Percentiles rank a stretch among this genome's conserved stretches.
Conservation (phyloP, 2,888 invertebrate genomes). For the Pristionchus mayeri region DNA sequence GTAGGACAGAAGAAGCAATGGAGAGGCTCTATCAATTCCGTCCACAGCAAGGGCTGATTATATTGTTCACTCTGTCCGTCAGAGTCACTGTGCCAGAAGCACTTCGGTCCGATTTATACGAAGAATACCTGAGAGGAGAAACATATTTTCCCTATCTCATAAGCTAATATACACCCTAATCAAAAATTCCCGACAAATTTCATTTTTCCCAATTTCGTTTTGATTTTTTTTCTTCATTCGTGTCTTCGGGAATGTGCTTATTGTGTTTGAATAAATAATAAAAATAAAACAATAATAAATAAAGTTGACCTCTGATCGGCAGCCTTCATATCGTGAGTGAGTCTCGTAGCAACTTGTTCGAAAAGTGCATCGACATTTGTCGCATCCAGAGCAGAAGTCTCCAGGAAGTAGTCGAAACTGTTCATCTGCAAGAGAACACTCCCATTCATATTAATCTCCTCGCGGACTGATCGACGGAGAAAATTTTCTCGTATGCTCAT, state of each 20-base stretch:
- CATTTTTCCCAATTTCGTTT: too few relatives aligned
- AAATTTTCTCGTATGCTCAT: too few relatives aligned
- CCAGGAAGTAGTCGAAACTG: constrained; percentile 90
- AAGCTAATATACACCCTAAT: too few relatives aligned
- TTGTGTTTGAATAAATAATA: too few relatives aligned
- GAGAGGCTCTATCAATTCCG: constrained; percentile 47
- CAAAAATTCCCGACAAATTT: too few relatives aligned
- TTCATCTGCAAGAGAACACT: constrained; percentile 61
- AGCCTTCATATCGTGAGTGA: constrained; percentile 75
- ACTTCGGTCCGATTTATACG: constrained; percentile 58
- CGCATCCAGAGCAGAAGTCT: constrained; percentile 97
- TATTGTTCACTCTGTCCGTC: constrained; percentile 66
- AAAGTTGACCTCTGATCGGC: constrained; percentile 75
- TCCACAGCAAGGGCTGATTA: constrained; percentile 64
- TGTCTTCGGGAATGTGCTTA: neutral
- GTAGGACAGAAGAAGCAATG: neutral
- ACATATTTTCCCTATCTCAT: neutral
- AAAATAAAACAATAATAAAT: too few relatives aligned
- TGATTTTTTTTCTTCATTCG: too few relatives aligned
- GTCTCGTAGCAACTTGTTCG: constrained; percentile 88
- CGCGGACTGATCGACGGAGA: too few relatives aligned
- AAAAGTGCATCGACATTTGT: constrained; percentile 97
- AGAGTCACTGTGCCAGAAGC: constrained; percentile 58
- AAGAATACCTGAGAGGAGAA: constrained; percentile 56
- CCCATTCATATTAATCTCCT: too few relatives aligned